Base-by-base conservation (phyloP, 2,113 vertebrate genomes). In the Panurus biarmicus region DNA sequence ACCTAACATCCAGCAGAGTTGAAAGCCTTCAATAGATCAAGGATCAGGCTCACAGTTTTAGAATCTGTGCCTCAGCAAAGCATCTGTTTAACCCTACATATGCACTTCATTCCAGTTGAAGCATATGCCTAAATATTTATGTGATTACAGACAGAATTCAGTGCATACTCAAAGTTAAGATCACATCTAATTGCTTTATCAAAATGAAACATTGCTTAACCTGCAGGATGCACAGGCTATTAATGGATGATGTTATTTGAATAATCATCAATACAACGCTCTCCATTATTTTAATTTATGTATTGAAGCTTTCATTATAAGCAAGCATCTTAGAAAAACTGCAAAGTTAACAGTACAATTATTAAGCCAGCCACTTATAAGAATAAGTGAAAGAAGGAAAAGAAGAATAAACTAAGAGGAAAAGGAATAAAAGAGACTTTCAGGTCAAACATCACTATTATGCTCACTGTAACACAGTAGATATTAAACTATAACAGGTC, bases 1-100 rank as follows among this genome's bases (percentile, higher is more conserved):
- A 69, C 42, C 76, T 89, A 89, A 78, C 61, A 92, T 94, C 84
- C 89, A 91, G 66, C 89, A 92, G 91, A 96, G 94, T 93, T 96
- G 89, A 95, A 96, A 96, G 81, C 66, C 54, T 94, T 89, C 67
- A 82, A 58, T 5, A 96, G 81, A 91, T 91, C 74, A 89, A 90
- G 90, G 90, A 95, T 91, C 85, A 87, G 91, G 64, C 85, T 96
- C 85, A 65, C 48, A 89, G 56, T 95, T 95, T 90, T 74, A 91
- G 87, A 75, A 86, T 88, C 64, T 85, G 64, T 87, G 71, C 58
- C 54, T 83, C 82, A 90, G 85, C 51, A 95, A 90, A 94, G 42
- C 75, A 64, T 87, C 85, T 97, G 75, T 86, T 97, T 95, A 96
- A 95, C 81, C 51, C 80, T 85, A 45, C 18, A 11, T 61, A 42